phyloP scores from a whole-genome alignment of 2,113 vertebrate species.

The Larimichthys polyactis region DNA sequence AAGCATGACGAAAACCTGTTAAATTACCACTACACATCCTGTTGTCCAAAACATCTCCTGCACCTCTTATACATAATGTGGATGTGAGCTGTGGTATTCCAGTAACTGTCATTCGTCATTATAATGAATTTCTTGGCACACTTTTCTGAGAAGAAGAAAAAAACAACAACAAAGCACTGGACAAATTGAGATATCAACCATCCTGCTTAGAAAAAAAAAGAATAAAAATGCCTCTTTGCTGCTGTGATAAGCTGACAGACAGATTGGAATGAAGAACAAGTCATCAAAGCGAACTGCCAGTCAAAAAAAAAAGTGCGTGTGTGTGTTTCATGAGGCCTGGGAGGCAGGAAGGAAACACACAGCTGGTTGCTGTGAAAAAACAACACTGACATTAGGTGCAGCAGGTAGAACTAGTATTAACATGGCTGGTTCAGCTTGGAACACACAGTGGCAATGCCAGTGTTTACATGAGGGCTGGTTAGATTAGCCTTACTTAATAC shows the following conservation, averaged over 20 bases:
- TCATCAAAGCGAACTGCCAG: constrained; percentile 75
- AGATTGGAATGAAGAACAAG: constrained; percentile 50
- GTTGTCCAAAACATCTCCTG: constrained; percentile 71
- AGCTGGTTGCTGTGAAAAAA: constrained; percentile 73
- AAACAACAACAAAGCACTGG: constrained; percentile 31
- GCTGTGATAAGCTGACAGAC: constrained; percentile 67
- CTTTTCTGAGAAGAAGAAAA: constrained; percentile 22
- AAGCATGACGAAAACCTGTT: constrained; percentile 79
- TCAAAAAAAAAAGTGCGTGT: constrained; percentile 48
- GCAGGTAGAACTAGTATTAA: constrained; percentile 69
- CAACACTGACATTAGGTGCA: constrained; percentile 62
- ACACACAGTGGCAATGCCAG: background rate
- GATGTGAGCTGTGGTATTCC: constrained; percentile 48
- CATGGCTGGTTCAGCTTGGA: constrained; percentile 23
- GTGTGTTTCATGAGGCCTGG: constrained; percentile 48
- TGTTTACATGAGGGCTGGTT: background rate
- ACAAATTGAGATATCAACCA: constrained; percentile 55
- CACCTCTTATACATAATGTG: constrained; percentile 46
- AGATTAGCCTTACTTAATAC: background rate
- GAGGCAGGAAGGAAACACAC: constrained; percentile 74
- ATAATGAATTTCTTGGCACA: constrained; percentile 66
- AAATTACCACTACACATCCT: constrained; percentile 78
- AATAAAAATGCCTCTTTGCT: constrained; percentile 10
- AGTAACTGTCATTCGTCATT: constrained; percentile 58
- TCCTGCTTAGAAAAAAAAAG: constrained; percentile 15